phyloP scores from a whole-genome alignment of 2,888 invertebrate species.

The Sinodicranocentrus sp. region DNA sequence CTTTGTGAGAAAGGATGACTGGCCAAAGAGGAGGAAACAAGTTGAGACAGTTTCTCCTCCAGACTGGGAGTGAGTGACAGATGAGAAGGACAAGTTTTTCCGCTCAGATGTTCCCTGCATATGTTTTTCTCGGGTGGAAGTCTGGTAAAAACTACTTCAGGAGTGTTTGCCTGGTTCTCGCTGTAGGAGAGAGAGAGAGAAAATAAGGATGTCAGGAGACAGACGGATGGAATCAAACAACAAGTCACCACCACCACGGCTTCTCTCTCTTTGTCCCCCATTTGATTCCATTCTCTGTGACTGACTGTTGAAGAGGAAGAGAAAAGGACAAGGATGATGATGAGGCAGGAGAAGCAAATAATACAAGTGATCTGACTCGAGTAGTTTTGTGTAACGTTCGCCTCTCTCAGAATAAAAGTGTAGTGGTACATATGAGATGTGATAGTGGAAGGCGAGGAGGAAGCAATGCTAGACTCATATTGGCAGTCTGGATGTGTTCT shows the following conservation, averaged over 20 bases:
- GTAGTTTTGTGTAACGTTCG: slow-evolving; percentile 12
- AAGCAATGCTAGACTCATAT: neutral
- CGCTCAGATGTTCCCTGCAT: slow-evolving; percentile 14
- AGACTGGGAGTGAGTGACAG: neutral
- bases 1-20: too few species aligned
- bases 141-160: too few species aligned
- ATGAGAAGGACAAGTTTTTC: slow-evolving; percentile 33
- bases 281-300: slow-evolving; percentile 58
- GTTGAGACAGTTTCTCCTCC: too few species aligned
- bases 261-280: slow-evolving; percentile 51
- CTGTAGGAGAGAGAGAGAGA: slow-evolving; percentile 29
- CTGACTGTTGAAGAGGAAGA: slow-evolving; percentile 65
- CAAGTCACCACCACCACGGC: slow-evolving; percentile 64
- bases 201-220: slow-evolving; percentile 67
- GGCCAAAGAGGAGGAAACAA: too few species aligned
- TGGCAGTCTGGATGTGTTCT: neutral
- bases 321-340: slow-evolving; percentile 59
- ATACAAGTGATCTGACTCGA: slow-evolving; percentile 54
- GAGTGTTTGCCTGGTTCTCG: neutral
- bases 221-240: slow-evolving; percentile 70
- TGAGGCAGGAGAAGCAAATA: slow-evolving; percentile 62
- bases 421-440: slow-evolving; percentile 3
- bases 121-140: neutral
- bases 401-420: neutral
- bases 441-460: too few species aligned